These are phyloP conservation scores for Dorcus parallelipipedus DNA, from an alignment of 2,888 invertebrate species.

Conservation along the genomic window DNA sequence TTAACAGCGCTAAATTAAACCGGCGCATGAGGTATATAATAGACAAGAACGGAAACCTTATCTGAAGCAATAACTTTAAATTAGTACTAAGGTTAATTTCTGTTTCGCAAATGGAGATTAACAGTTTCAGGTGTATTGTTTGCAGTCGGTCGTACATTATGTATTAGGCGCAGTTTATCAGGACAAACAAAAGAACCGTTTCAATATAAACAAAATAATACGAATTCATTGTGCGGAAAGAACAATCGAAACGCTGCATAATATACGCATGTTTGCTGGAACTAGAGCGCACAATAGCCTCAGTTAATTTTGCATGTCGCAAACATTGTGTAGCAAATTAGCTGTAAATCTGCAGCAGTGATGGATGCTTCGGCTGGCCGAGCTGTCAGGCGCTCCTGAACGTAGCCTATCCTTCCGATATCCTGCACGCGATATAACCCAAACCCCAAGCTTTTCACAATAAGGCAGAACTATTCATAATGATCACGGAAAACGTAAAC, in stretches of 20 bases:
- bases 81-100: too few species aligned
- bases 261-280: conserved; percentile 17
- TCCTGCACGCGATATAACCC: conserved; percentile 28
- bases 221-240: conserved; percentile 2
- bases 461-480: conserved; percentile 1
- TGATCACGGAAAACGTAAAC: not conserved
- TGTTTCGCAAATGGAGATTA: too few species aligned
- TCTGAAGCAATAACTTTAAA: too few species aligned
- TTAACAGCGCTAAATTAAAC: too few species aligned
- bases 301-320: conserved; percentile 45
- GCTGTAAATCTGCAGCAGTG: conserved; percentile 45
- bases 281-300: conserved; percentile 35
- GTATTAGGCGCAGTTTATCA: too few species aligned
- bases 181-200: too few species aligned
- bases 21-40: too few species aligned
- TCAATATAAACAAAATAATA: not conserved
- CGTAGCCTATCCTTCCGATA: conserved; percentile 34
- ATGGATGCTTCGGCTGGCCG: conserved; percentile 40
- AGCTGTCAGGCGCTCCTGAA: conserved; percentile 37
- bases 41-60: too few species aligned
- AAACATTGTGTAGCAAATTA: conserved; percentile 45
- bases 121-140: too few species aligned
- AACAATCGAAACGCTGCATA: conserved; percentile 10
- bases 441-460: not conserved
- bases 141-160: too few species aligned